These are phyloP conservation scores for Hirtodrosophila confusa DNA, from an alignment of 2,888 invertebrate genomes.

Conservation along the genomic window DNA sequence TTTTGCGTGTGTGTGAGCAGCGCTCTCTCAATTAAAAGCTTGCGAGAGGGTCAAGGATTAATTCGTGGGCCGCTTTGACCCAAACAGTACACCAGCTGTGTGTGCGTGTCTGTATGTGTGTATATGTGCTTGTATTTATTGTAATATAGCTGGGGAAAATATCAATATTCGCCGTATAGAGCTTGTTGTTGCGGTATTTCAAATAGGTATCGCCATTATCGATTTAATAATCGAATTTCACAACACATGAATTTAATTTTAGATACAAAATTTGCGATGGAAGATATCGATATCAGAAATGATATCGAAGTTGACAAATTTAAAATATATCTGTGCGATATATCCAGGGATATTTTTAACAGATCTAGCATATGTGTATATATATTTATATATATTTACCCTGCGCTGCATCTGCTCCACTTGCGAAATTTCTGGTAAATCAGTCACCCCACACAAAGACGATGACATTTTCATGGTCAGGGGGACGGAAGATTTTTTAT, in stretches of 20 bases:
- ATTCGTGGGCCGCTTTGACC: conserved; percentile 60
- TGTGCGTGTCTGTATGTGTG: no score
- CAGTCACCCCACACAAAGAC: conserved; percentile 35
- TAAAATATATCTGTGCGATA: no score
- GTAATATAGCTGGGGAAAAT: no score
- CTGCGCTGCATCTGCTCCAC: conserved; percentile 27
- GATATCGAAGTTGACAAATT: no score
- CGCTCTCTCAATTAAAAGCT: conserved; percentile 68
- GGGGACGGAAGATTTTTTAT: conserved; percentile 11
- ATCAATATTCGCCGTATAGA: no score
- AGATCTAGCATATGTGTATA: not conserved
- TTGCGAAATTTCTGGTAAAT: conserved; percentile 32
- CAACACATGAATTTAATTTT: no score
- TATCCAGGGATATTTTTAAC: not conserved
- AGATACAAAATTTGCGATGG: no score
- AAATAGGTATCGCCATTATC: no score
- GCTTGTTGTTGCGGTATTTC: no score
- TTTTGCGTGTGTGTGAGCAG: not conserved
- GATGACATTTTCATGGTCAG: conserved; percentile 56
- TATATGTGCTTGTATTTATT: no score
- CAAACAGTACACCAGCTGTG: conserved; percentile 23
- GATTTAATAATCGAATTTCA: no score
- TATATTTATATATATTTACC: conserved; percentile 10
- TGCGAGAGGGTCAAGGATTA: conserved; percentile 77
- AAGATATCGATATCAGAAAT: no score